These are phyloP conservation scores for Erpetoichthys calabaricus DNA, from an alignment of 2,797 vertebrate species.

Conservation along the genomic window DNA sequence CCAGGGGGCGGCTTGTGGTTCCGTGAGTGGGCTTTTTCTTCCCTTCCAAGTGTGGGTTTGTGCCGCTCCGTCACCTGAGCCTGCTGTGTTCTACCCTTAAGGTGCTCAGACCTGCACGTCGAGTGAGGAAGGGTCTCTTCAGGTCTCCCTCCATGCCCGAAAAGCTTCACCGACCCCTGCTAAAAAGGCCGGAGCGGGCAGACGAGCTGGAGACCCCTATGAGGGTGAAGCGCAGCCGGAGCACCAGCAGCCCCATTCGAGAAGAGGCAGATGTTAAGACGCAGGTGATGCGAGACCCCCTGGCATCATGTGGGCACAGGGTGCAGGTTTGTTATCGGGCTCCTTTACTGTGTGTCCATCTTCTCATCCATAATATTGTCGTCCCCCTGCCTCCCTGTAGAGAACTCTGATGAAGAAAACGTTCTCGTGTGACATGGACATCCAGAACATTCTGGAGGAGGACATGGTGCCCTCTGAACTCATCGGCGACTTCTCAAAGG, in stretches of 20 bases:
- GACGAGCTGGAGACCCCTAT: slow-evolving; percentile 19
- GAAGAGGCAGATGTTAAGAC: slow-evolving; percentile 13
- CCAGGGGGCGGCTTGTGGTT: slow-evolving; percentile 26
- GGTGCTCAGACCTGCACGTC: slow-evolving; percentile 8
- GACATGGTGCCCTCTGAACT: slow-evolving; percentile 27
- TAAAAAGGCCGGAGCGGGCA: slow-evolving; percentile 21
- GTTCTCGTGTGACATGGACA: slow-evolving; percentile 27
- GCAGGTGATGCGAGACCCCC: not conserved
- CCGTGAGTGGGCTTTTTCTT: slow-evolving; percentile 12
- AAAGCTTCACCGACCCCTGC: slow-evolving; percentile 24
- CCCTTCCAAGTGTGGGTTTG: too few species aligned
- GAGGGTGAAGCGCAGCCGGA: slow-evolving; percentile 25
- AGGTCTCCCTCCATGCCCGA: slow-evolving; percentile 38
- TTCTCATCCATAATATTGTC: too few species aligned
- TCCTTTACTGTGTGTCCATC: too few species aligned
- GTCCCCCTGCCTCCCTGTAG: slow-evolving; percentile 10
- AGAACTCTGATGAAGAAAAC: slow-evolving; percentile 36
- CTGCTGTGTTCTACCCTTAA: too few species aligned
- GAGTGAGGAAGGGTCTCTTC: slow-evolving; percentile 24
- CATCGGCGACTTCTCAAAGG: slow-evolving; percentile 45
- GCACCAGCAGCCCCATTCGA: slow-evolving; percentile 14
- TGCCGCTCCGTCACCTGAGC: too few species aligned
- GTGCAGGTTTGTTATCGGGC: slow-evolving; percentile 7
- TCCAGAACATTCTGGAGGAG: slow-evolving; percentile 28
- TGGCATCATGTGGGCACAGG: too few species aligned